phyloP scores from a whole-genome alignment of 2,113 vertebrate genomes.

The Physeter macrocephalus region DNA sequence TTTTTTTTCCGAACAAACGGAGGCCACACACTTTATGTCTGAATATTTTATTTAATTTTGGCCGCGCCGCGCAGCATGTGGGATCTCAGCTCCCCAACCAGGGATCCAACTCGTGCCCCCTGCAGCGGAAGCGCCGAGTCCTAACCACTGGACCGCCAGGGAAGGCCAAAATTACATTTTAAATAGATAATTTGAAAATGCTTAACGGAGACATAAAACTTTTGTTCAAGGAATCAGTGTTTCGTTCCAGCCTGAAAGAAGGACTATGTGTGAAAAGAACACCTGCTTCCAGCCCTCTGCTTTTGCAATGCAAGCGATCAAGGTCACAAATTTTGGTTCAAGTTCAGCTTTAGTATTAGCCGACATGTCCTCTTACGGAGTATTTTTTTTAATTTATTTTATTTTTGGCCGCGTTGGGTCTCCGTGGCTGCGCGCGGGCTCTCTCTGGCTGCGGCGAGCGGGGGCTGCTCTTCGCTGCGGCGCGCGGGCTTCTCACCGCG shows the following conservation, averaged over 20 bases:
- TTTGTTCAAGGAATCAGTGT: neutral
- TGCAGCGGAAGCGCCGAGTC: too few relatives aligned
- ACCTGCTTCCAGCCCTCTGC: neutral
- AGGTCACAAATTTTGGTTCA: neutral
- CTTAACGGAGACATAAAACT: neutral
- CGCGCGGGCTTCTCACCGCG: too few relatives aligned
- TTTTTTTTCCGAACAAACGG: neutral
- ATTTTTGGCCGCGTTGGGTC: too few relatives aligned
- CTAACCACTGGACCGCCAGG: too few relatives aligned
- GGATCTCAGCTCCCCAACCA: neutral
- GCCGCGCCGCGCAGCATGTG: accelerated
- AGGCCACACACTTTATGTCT: neutral
- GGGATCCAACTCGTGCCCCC: neutral
- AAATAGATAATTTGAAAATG: neutral
- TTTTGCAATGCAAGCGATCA: accelerated
- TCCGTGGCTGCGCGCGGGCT: accelerated
- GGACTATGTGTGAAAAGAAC: too few relatives aligned
- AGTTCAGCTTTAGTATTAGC: neutral
- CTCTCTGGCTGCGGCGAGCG: too few relatives aligned
- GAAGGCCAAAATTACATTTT: neutral
- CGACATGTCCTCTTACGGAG: neutral
- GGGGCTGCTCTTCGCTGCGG: accelerated
- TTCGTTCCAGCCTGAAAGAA: neutral
- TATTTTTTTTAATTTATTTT: too few relatives aligned
- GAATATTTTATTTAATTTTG: neutral